Base-by-base conservation (phyloP, 2,888 invertebrate species). In the Aphidius colemani region DNA sequence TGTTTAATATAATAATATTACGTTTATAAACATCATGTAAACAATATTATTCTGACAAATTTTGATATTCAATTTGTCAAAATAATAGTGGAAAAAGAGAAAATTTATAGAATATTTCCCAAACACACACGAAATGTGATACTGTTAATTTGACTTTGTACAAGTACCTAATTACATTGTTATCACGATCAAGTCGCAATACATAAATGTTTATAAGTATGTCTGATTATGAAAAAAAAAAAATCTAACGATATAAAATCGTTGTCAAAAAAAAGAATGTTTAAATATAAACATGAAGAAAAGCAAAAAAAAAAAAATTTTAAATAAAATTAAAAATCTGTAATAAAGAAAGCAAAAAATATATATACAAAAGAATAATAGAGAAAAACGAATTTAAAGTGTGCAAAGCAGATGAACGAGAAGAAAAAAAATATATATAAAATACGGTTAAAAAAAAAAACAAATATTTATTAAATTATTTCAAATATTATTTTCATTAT, bases 141-240 rank as follows among this genome's bases (percentile, higher is more conserved):
- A 71, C 65, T 69, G 69, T 74, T 75, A 71, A 69, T 70, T 74
- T 75, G 72, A 75, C 72, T 74, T 73, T 74, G 72, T 74, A 75
- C 74, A 72, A 73, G 70, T 74, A 74, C 64, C 69, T 70, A 30
- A 71, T 53, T 72, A 72, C 72, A 74, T 75, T 75, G 73, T 75
- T 75, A 74, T 70, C 72, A 72, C 72, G 67, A 72, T 70, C 70
- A 72, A 70, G 69, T 73, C 72, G 71, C 69, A 69, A 74, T 75
- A 75, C 71, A 71, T 75, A 72, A 72, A 74, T 74, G 72, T 74
- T 75, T 73, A 73, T 74, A 75, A 73, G 64, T 71, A 72, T 74
- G 72, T 74, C 72, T 70, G 70, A 75, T 70, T 72, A 65, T 66
- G 67, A 68, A 63, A 67, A 55, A 68, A 59, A 68, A 64, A 67